These are phyloP conservation scores for Rhincodon typus DNA, from an alignment of 2,797 vertebrate species.

Conservation along the genomic window DNA sequence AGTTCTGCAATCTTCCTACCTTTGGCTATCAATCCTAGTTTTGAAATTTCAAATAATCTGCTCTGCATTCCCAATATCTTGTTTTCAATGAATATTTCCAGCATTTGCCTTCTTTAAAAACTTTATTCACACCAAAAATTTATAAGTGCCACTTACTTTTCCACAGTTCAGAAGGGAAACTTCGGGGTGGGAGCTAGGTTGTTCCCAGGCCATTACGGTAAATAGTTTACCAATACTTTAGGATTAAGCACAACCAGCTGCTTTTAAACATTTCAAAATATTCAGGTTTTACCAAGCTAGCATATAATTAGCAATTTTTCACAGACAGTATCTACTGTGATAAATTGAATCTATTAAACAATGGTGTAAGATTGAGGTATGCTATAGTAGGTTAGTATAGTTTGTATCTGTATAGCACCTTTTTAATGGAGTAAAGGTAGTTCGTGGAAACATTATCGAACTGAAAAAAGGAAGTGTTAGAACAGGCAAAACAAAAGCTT, in stretches of 20 bases:
- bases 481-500: background rate
- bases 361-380: background rate
- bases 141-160: background rate
- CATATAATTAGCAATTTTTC: background rate
- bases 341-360: background rate
- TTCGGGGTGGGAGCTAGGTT: background rate
- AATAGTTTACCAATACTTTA: background rate
- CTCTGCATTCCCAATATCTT: background rate
- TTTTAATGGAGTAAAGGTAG: background rate
- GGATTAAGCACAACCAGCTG: background rate
- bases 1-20: background rate
- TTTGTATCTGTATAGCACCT: background rate
- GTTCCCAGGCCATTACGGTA: background rate
- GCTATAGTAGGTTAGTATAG: background rate
- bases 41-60: background rate
- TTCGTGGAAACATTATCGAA: background rate
- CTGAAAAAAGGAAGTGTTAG: background rate
- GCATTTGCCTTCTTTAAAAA: background rate
- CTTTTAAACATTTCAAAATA: background rate
- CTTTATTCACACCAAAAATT: background rate
- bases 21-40: background rate
- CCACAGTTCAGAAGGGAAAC: background rate
- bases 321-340: background rate
- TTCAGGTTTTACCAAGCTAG: background rate
- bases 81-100: background rate